Base-by-base conservation (phyloP, 2,888 invertebrate species). In the Amphipyra berbera region DNA sequence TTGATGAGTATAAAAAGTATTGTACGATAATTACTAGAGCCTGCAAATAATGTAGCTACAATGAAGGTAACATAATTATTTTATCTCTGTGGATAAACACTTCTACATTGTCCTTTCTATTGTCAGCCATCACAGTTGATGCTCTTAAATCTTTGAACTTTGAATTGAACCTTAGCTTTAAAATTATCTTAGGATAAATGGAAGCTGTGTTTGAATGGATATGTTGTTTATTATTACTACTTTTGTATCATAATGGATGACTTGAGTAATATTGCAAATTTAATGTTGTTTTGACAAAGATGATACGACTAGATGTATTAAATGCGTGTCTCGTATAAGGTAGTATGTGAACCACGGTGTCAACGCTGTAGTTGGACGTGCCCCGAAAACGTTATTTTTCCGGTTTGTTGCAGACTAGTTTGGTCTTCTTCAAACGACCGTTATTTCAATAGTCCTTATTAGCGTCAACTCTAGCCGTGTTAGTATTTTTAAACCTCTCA, bases 331-430 rank as follows among this genome's bases (percentile, higher is more conserved):
- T 89, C 88, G 90, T 89, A 85, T 81, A 74, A 87, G 87, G 82
- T 82, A 82, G 87, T 73, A 79, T 75, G 79, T 83, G 82, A 81
- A 83, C 78, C 82, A 82, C 83, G 78, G 69, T 79, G 82, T 82
- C 65, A 80, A 71, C 75, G 75, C 37, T 58, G 55, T 60, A 48
- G 68, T 56, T 81, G 82, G 83, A 90, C 91, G 92, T 92, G 93
- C 82, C 81, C 82, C 88, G 90, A 92, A 93, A 93, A 89, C 90
- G 86, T 88, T 91, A 92, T 90, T 92, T 91, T 92, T 93, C 93
- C 93, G 93, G 92, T 92, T 92, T 88, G 81, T 82, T 82, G 73
- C 80, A 82, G 82, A 89, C 88, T 88, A 83, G 90, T 90, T 90
- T 86, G 79, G 82, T 83, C 84, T 86, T 81, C 81, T 81, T 79